Conservation (phyloP, 2,888 invertebrate species). For the Sialis lutaria region DNA sequence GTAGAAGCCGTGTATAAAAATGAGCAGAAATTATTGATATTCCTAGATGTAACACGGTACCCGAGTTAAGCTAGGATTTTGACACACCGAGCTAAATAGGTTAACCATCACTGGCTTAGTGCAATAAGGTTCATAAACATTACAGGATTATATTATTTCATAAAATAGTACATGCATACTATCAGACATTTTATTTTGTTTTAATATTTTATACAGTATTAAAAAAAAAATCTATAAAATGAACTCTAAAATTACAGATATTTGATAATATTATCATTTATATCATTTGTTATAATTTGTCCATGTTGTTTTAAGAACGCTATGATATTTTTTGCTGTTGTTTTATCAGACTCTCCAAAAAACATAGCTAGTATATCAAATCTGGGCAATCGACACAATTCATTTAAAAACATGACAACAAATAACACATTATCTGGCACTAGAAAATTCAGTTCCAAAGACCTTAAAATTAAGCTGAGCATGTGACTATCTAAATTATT, state of each 20-base stretch:
- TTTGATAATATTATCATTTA: not conserved
- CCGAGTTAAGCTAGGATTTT: too few relatives aligned
- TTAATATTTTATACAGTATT: too few relatives aligned
- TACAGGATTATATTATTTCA: too few relatives aligned
- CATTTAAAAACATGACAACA: constrained; percentile 16
- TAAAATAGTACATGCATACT: too few relatives aligned
- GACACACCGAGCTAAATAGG: too few relatives aligned
- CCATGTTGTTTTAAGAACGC: constrained; percentile 18
- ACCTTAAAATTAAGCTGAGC: constrained; percentile 21
- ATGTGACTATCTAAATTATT: constrained; percentile 24
- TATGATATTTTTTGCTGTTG: constrained; percentile 15
- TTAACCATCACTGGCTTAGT: too few relatives aligned
- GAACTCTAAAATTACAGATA: not conserved
- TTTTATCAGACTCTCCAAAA: constrained; percentile 19
- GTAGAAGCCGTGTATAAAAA: too few relatives aligned
- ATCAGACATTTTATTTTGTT: too few relatives aligned
- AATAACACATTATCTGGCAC: constrained; percentile 17
- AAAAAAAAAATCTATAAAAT: too few relatives aligned
- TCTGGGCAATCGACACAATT: constrained; percentile 18
- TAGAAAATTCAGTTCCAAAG: constrained; percentile 22
- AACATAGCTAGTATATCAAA: constrained; percentile 23
- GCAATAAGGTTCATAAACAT: too few relatives aligned
- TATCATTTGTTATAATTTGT: not conserved
- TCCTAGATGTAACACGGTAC: too few relatives aligned
- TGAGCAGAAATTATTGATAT: too few relatives aligned